Conservation (phyloP, 2,888 invertebrate species). For the Morpho helenor region DNA sequence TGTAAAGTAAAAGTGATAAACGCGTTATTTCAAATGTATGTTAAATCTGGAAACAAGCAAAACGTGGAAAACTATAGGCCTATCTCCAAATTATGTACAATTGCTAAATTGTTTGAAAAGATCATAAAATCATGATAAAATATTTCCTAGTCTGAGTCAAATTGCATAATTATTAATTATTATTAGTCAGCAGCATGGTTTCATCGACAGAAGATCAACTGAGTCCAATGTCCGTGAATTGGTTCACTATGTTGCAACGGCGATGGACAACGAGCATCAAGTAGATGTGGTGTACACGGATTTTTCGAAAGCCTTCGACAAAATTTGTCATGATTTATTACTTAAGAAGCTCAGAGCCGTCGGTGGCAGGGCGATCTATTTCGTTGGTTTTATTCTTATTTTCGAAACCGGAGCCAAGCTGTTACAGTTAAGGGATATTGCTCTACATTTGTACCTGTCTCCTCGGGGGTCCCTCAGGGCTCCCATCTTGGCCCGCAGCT, state of each 20-base stretch:
- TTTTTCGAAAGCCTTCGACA: conserved; percentile 26
- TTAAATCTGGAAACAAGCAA: too few relatives aligned
- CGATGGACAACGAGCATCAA: conserved; percentile 23
- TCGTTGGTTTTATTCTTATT: not conserved
- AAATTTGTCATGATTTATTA: conserved; percentile 3
- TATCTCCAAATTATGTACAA: not conserved
- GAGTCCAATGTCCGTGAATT: conserved; percentile 24
- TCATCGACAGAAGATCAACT: conserved; percentile 18
- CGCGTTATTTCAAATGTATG: too few relatives aligned
- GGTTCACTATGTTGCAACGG: conserved; percentile 7
- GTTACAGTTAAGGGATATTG: not conserved
- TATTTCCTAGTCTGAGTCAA: not conserved
- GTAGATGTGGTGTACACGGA: conserved; percentile 25
- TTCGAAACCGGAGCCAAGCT: not conserved
- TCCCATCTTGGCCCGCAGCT: not conserved
- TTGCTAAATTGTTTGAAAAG: not conserved
- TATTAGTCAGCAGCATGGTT: conserved; percentile 18
- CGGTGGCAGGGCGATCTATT: not conserved
- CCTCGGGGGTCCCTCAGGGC: not conserved
- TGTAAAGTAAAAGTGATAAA: too few relatives aligned
- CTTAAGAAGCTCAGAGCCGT: too few relatives aligned
- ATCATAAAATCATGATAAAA: not conserved
- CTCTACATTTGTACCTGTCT: not conserved
- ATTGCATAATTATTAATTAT: not conserved
- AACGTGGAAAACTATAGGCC: too few relatives aligned